phyloP scores from a whole-genome alignment of 2,797 vertebrate genomes.

The Acipenser transmontanus region DNA sequence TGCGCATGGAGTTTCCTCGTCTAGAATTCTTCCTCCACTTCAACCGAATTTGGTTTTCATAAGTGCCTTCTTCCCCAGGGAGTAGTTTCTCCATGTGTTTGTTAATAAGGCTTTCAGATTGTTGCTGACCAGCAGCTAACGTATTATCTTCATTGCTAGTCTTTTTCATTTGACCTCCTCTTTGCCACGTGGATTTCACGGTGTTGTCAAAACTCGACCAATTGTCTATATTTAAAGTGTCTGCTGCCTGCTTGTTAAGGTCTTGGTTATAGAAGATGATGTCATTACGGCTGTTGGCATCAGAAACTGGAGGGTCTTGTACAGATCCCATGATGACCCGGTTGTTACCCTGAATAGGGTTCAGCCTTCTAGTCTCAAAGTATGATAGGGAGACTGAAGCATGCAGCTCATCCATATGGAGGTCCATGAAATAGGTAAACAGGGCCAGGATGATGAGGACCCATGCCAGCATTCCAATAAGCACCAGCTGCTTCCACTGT shows the following conservation, averaged over 20 bases:
- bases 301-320: conserved; percentile 50
- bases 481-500: conserved; percentile 83
- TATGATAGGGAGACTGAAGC: conserved; percentile 71
- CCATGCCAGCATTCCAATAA: conserved; percentile 87
- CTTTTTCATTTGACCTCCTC: conserved; percentile 27
- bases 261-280: conserved; percentile 34
- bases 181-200: conserved; percentile 43
- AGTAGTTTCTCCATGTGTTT: conserved; percentile 46
- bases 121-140: conserved; percentile 51
- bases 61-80: conserved; percentile 19
- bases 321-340: conserved; percentile 65
- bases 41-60: conserved; percentile 26
- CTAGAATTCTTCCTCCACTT: conserved; percentile 40
- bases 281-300: conserved; percentile 34
- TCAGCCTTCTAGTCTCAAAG: conserved; percentile 75
- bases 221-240: conserved; percentile 32
- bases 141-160: conserved; percentile 39
- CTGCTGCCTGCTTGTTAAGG: conserved; percentile 31
- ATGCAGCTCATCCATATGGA: conserved; percentile 67
- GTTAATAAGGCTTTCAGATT: conserved; percentile 24
- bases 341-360: conserved; percentile 75
- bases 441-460: conserved; percentile 83
- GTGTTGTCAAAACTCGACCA: conserved; percentile 46
- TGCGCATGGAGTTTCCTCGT: conserved; percentile 6
- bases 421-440: conserved; percentile 90